Conservation (phyloP, 1,140 invertebrate species). For the Caenorhabditis brenneri region DNA sequence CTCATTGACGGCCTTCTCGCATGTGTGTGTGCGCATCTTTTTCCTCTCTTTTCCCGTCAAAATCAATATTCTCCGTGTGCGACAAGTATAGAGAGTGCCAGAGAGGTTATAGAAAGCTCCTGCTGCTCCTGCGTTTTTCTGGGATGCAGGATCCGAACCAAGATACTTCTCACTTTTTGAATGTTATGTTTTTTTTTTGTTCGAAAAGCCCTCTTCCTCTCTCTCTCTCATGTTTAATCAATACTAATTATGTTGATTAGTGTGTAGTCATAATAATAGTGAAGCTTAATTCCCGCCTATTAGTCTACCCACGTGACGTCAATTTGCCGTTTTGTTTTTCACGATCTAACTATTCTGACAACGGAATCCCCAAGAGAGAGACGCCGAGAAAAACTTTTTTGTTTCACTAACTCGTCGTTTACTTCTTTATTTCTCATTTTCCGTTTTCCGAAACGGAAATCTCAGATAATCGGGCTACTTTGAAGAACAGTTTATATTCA, state of each 20-base stretch:
- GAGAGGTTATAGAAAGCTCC: background rate
- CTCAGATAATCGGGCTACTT: background rate
- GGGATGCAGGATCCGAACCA: background rate
- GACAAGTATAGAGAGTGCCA: background rate
- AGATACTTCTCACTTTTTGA: background rate
- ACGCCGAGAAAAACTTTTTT: background rate
- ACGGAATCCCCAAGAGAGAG: background rate
- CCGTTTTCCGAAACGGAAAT: background rate
- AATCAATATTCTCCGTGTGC: slow-evolving; percentile 18
- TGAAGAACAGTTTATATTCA: background rate
- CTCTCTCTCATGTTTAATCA: too few species aligned
- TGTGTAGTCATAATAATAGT: background rate
- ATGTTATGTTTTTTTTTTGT: background rate
- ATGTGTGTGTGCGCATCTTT: slow-evolving; percentile 24
- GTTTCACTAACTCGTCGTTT: background rate
- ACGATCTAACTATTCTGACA: background rate
- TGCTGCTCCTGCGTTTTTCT: background rate
- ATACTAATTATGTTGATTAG: background rate
- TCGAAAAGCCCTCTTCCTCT: too few species aligned
- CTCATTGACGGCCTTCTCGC: slow-evolving; percentile 7
- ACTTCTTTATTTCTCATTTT: background rate
- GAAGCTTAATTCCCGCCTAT: background rate
- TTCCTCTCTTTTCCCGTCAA: background rate
- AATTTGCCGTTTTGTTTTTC: slow-evolving; percentile 8
- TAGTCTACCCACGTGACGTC: slow-evolving; percentile 13